Conservation (phyloP, 2,888 invertebrate genomes). For the Poecilus cupreus region DNA sequence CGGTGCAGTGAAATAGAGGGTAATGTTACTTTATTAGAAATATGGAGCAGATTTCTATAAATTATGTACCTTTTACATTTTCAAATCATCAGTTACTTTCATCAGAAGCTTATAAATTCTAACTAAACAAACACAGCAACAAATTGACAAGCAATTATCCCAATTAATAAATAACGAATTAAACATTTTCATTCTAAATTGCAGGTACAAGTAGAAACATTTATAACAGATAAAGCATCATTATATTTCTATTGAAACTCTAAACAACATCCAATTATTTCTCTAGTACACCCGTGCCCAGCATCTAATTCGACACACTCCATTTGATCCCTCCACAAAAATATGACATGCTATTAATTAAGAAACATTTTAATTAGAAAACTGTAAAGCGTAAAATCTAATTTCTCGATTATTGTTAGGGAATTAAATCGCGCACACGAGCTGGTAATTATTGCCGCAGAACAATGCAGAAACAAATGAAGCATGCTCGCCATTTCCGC, state of each 20-base stretch:
- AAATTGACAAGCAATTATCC: neutral
- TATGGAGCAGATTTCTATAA: too few species aligned
- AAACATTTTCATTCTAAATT: neutral
- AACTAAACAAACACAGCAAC: neutral
- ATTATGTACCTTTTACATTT: too few species aligned
- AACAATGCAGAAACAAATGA: slow-evolving; percentile 54
- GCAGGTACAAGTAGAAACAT: neutral
- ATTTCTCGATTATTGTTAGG: slow-evolving; percentile 39
- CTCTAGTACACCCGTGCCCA: neutral
- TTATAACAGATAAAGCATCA: neutral
- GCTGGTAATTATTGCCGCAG: slow-evolving; percentile 27
- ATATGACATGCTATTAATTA: slow-evolving; percentile 23
- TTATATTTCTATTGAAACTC: slow-evolving; percentile 18
- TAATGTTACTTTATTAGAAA: too few species aligned
- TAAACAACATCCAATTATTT: neutral
- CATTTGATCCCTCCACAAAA: slow-evolving; percentile 10
- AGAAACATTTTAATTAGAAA: slow-evolving; percentile 45
- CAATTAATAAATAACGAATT: neutral
- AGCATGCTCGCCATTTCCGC: slow-evolving; percentile 39
- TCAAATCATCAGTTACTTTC: neutral
- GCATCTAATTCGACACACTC: slow-evolving; percentile 21
- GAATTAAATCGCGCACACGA: slow-evolving; percentile 32
- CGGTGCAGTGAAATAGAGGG: too few species aligned
- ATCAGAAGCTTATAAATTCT: neutral
- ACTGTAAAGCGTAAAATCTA: slow-evolving; percentile 42